phyloP scores from a whole-genome alignment of 1,140 invertebrate genomes.

The Danaus melanippus region DNA sequence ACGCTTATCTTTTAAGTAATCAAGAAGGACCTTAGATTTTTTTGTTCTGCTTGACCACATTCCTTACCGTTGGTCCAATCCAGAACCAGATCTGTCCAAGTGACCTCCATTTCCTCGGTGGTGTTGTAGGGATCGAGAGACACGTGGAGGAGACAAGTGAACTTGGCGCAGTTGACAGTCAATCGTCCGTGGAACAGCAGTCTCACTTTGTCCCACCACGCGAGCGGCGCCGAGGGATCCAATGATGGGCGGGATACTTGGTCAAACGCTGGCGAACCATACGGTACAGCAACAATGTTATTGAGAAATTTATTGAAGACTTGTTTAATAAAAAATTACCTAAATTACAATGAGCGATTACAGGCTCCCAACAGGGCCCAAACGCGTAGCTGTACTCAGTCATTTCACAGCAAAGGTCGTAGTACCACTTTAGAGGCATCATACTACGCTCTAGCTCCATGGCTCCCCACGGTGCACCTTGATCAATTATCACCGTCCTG shows the following conservation, averaged over 20 bases:
- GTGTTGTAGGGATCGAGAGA: constrained; percentile 98
- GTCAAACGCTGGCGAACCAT: constrained; percentile 76
- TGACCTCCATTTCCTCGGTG: constrained; percentile 98
- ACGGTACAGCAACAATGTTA: background rate
- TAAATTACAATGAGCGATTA: constrained; percentile 95
- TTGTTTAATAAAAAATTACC: constrained; percentile 69
- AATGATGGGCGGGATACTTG: constrained; percentile 88
- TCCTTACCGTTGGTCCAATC: constrained; percentile 94
- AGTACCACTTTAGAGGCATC: constrained; percentile 97
- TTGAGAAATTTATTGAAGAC: background rate
- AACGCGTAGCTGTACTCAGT: constrained; percentile 92
- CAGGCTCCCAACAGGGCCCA: constrained; percentile 98
- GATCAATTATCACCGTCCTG: constrained; percentile 79
- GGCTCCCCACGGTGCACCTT: constrained; percentile 83
- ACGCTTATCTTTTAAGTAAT: background rate
- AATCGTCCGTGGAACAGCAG: constrained; percentile 93
- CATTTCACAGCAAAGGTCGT: constrained; percentile 97
- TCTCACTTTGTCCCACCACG: constrained; percentile 98
- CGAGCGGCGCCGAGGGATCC: constrained; percentile 93
- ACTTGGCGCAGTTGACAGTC: constrained; percentile 87
- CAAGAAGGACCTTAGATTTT: background rate
- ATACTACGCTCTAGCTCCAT: constrained; percentile 87
- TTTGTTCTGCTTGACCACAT: background rate
- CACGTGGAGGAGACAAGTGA: constrained; percentile 92
- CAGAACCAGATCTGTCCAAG: constrained; percentile 92